Percentiles rank a stretch among this genome's conserved stretches.
phyloP scores from a whole-genome alignment of 2,797 vertebrate genomes.

The Takifugu rubripes region DNA sequence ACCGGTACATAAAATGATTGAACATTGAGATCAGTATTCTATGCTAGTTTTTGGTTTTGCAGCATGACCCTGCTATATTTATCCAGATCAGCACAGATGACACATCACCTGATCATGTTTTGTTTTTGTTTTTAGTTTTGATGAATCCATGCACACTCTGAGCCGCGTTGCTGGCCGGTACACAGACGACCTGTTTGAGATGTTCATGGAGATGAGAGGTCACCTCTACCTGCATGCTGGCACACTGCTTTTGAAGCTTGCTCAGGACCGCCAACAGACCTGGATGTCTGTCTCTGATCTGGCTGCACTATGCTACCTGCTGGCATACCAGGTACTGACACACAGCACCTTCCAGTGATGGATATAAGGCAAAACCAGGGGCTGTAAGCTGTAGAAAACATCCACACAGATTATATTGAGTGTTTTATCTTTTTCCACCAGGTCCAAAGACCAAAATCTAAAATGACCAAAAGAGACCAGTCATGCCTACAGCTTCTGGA shows the following conservation, averaged over 20 bases:
- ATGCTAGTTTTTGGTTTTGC: not conserved
- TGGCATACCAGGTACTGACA: conserved; percentile 87
- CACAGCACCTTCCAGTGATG: not conserved
- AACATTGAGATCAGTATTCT: not conserved
- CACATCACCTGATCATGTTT: not conserved
- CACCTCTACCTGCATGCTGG: conserved; percentile 92
- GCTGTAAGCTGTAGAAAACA: too few relatives aligned
- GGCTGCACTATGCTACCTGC: conserved; percentile 87
- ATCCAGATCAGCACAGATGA: too few relatives aligned
- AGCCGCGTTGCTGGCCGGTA: conserved; percentile 67
- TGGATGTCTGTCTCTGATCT: conserved; percentile 87
- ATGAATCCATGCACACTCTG: conserved; percentile 81
- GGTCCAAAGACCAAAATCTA: conserved; percentile 88
- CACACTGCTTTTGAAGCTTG: conserved; percentile 89
- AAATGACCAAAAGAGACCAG: conserved; percentile 85
- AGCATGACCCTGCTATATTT: too few relatives aligned
- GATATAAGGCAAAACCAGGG: too few relatives aligned
- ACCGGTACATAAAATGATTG: not conserved
- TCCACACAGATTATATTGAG: not conserved
- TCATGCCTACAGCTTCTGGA: conserved; percentile 78
- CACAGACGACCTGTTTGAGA: conserved; percentile 81
- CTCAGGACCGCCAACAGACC: conserved; percentile 79
- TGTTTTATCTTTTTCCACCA: conserved; percentile 57
- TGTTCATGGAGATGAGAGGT: conserved; percentile 87
- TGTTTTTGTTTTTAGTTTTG: conserved; percentile 80